These are phyloP conservation scores for Crepidodera aurea DNA, from an alignment of 2,888 invertebrate species.

Conservation along the genomic window DNA sequence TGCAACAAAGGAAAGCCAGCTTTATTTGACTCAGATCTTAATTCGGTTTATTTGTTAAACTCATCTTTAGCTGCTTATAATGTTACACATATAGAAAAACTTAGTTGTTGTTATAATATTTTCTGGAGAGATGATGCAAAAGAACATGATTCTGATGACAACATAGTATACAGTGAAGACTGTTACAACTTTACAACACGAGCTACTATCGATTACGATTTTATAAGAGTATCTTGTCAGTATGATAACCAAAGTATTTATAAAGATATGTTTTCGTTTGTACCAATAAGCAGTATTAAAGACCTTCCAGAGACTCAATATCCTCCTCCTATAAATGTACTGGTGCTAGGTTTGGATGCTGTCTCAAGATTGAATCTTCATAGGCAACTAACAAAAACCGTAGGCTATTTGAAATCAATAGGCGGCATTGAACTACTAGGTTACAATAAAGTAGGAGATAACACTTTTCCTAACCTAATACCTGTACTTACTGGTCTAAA, in stretches of 20 bases:
- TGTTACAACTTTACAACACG: slow-evolving; percentile 64
- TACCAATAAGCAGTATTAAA: slow-evolving; percentile 59
- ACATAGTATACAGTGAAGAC: slow-evolving; percentile 61
- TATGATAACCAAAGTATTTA: slow-evolving; percentile 65
- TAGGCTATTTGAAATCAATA: slow-evolving; percentile 66
- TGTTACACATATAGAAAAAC: slow-evolving; percentile 59
- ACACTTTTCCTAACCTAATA: slow-evolving; percentile 89
- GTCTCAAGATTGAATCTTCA: slow-evolving; percentile 86
- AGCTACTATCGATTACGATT: slow-evolving; percentile 69
- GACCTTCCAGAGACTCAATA: not conserved
- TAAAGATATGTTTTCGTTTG: slow-evolving; percentile 74
- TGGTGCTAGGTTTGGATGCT: slow-evolving; percentile 85
- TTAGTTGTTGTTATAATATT: slow-evolving; percentile 69
- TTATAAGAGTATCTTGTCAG: slow-evolving; percentile 72
- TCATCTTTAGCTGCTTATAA: slow-evolving; percentile 64
- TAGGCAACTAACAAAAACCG: slow-evolving; percentile 81
- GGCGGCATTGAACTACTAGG: slow-evolving; percentile 81
- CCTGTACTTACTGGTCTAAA: slow-evolving; percentile 80
- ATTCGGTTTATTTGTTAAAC: slow-evolving; percentile 66
- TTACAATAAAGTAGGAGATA: slow-evolving; percentile 93
- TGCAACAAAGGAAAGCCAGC: slow-evolving; percentile 64
- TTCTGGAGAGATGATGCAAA: slow-evolving; percentile 67
- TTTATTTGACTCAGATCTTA: slow-evolving; percentile 67
- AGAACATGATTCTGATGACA: slow-evolving; percentile 62
- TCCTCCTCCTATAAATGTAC: slow-evolving; percentile 66